Evolutionary conservation across 1,140 invertebrate species (phyloP), one percentile per base, ranked within the genome.

Genomic region (Pseudomyrmex sp.): DNA sequence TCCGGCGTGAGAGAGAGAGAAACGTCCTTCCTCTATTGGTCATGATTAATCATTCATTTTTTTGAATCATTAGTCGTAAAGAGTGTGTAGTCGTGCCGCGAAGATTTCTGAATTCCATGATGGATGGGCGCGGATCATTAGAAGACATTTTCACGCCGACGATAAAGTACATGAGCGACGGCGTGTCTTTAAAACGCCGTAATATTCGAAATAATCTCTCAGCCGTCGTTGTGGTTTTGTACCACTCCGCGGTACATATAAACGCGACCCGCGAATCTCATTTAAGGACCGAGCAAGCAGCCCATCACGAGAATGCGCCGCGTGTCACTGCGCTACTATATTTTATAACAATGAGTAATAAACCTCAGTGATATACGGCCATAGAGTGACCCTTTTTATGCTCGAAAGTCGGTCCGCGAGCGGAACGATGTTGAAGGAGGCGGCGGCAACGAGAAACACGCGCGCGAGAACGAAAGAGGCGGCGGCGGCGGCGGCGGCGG

Each of bases 311-410:
- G 82, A 87, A 87, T 88, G 87, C 65, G 82, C 69, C 35, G 72
- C 83, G 52, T 69, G 86, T 88, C 86, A 88, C 84, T 75, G 48
- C 56, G 77, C 63, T 82, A 76, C 86, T 83, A 86, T 86, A 86
- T 86, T 88, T 88, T 63, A 75, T 74, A 85, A 88, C 88, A 88
- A 88, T 88, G 88, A 88, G 87, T 86, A 88, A 85, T 89, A 89
- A 89, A 89, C 75, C 66, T 75, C 66, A 54, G 62, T 88, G 88
- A 89, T 88, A 76, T 86, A 89, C 82, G 84, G 58, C 86, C 52
- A 59, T 82, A 85, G 83, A 72, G 54, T 69, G 77, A 80, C 73
- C 18, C 52, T 86, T 89, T 80, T 89, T 88, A 82, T 80, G 58
- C 68, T 44, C 56, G 13, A 82, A 58, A 66, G 63, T 46, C 73